Evolutionary conservation across 2,888 invertebrate species (phyloP).

Genomic region (Platycheirus rosarum): DNA sequence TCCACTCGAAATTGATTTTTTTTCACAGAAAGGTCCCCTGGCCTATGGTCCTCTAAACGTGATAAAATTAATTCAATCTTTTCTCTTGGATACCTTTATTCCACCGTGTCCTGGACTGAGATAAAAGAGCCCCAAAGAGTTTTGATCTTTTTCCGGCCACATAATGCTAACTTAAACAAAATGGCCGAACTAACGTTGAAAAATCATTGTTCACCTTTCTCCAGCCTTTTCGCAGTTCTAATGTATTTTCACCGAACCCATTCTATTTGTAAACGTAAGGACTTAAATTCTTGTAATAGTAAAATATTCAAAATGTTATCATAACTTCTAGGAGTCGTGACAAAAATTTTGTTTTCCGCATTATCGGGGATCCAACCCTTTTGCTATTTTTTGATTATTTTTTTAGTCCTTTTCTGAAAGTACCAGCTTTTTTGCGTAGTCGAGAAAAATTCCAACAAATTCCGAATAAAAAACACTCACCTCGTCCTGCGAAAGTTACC

Average conservation of each 20-base stretch:
- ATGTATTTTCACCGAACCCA: background rate
- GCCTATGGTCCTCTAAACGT: conserved; percentile 24
- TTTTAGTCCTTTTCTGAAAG: conserved; percentile 27
- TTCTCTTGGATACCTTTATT: conserved; percentile 35
- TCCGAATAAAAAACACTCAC: conserved; percentile 44
- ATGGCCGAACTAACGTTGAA: conserved; percentile 40
- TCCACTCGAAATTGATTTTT: conserved; percentile 9
- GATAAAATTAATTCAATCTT: conserved; percentile 68
- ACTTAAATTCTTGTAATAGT: conserved; percentile 67
- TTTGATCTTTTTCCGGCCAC: conserved; percentile 12
- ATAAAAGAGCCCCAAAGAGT: background rate
- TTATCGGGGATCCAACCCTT: conserved; percentile 63
- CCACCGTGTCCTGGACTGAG: conserved; percentile 1
- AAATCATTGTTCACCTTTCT: background rate
- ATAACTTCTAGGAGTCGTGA: conserved; percentile 72
- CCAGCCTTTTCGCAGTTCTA: background rate
- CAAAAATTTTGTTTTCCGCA: conserved; percentile 69
- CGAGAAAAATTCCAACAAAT: too few species aligned
- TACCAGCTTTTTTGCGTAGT: too few species aligned
- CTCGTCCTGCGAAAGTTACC: conserved; percentile 54
- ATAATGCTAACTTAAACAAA: conserved; percentile 41
- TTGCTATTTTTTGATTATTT: conserved; percentile 52
- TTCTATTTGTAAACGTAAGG: conserved; percentile 29
- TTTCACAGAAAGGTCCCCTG: background rate
- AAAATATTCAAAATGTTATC: conserved; percentile 74